phyloP scores from a whole-genome alignment of 1,140 invertebrate species.

The Neodiprion lecontei region DNA sequence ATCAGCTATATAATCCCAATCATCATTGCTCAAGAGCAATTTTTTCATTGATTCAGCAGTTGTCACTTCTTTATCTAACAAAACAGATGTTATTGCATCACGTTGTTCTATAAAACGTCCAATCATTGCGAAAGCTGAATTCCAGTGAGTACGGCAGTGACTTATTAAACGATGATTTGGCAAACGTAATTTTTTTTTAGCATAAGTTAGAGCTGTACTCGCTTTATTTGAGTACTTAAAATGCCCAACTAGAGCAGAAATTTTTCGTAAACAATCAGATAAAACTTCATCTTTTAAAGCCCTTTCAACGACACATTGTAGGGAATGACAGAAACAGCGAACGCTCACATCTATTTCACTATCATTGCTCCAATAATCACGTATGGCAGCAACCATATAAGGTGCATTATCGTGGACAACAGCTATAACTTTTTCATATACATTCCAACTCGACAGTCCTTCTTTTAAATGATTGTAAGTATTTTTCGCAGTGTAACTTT shows the following conservation, averaged over 20 bases:
- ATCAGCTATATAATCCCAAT: conserved; percentile 12
- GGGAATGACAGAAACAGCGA: conserved; percentile 13
- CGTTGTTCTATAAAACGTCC: no score
- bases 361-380: neutral
- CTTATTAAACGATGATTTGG: conserved; percentile 17
- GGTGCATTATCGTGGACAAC: conserved; percentile 20
- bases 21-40: neutral
- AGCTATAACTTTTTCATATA: conserved; percentile 19
- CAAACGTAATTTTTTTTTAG: neutral
- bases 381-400: conserved; percentile 12
- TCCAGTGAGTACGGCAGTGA: conserved; percentile 13
- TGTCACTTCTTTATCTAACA: no score
- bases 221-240: conserved; percentile 21
- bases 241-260: conserved; percentile 13
- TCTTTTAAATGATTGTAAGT: neutral
- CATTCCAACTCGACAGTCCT: neutral
- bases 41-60: no score
- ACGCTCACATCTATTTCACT: conserved; percentile 10
- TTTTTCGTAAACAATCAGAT: neutral
- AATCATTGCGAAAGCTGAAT: neutral
- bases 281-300: conserved; percentile 4
- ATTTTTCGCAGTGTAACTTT: conserved; percentile 8
- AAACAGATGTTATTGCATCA: no score
- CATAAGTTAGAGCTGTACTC: neutral
- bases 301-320: neutral